Conservation (phyloP, 2,797 vertebrate species). For the Centroberyx gerrardi region DNA sequence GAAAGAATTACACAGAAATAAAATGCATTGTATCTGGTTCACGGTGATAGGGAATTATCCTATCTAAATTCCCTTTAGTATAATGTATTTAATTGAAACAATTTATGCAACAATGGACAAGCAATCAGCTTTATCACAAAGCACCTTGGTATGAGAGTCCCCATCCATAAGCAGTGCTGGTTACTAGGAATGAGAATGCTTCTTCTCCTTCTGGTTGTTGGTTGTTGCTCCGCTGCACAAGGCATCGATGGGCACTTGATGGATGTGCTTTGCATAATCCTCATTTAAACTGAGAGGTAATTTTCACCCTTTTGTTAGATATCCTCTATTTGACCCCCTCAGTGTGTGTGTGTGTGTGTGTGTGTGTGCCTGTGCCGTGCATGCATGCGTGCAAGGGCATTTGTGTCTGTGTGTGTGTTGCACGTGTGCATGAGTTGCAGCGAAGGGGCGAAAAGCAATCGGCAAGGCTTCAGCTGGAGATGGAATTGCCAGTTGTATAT, state of each 20-base stretch:
- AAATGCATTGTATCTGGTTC: background rate
- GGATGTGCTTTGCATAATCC: slow-evolving; percentile 59
- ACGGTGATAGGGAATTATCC: background rate
- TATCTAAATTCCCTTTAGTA: background rate
- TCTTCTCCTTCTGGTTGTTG: background rate
- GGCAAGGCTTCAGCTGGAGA: slow-evolving; percentile 64
- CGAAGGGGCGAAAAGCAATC: slow-evolving; percentile 65
- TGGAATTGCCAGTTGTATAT: slow-evolving; percentile 75
- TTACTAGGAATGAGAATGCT: background rate
- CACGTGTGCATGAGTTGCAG: slow-evolving; percentile 49
- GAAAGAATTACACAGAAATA: background rate
- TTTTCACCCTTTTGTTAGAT: slow-evolving; percentile 55
- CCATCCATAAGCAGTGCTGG: background rate
- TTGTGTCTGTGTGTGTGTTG: slow-evolving; percentile 33
- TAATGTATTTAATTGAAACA: background rate
- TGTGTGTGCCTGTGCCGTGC: slow-evolving; percentile 1
- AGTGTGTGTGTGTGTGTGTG: background rate
- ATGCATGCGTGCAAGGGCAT: slow-evolving; percentile 3
- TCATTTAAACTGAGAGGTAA: slow-evolving; percentile 56
- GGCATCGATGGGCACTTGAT: slow-evolving; percentile 6
- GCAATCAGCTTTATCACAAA: background rate
- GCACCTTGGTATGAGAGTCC: background rate
- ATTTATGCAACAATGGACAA: background rate
- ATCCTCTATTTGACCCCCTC: slow-evolving; percentile 58
- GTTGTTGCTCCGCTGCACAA: background rate